Percentiles rank a stretch among this genome's conserved stretches.
Conservation (phyloP, 2,888 invertebrate genomes). For the Oxyteleia sp. region DNA sequence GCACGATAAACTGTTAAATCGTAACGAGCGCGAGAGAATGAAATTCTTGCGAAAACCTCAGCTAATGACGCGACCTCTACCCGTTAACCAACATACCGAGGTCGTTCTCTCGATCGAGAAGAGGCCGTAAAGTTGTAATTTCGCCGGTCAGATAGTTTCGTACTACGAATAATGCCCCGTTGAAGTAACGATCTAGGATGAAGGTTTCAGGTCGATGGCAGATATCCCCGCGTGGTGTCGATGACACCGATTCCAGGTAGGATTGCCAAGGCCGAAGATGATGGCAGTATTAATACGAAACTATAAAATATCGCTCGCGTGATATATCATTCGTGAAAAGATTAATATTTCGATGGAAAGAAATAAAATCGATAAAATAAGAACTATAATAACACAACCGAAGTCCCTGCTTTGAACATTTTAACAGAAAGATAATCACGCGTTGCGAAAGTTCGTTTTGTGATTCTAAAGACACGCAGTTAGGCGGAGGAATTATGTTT, state of each 20-base stretch:
- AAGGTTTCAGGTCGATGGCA: conserved; percentile 73
- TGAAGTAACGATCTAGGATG: conserved; percentile 70
- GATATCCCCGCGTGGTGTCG: conserved; percentile 72
- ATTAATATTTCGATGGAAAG: conserved; percentile 74
- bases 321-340: conserved; percentile 71
- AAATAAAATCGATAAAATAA: conserved; percentile 69
- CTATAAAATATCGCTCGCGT: conserved; percentile 74
- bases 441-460: conserved; percentile 49
- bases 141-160: conserved; percentile 68
- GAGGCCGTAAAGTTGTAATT: conserved; percentile 70
- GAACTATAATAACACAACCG: conserved; percentile 57
- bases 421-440: conserved; percentile 58
- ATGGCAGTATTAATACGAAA: conserved; percentile 74
- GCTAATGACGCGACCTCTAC: no score
- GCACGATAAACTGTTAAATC: conserved; percentile 55
- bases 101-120: conserved; percentile 56
- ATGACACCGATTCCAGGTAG: conserved; percentile 75
- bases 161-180: conserved; percentile 62
- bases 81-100: no score
- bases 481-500: conserved; percentile 36
- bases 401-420: conserved; percentile 29
- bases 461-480: conserved; percentile 13
- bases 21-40: conserved; percentile 56
- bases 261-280: conserved; percentile 73
- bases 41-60: conserved; percentile 67